phyloP scores from a whole-genome alignment of 2,113 vertebrate genomes.

The Mustelus asterias region DNA sequence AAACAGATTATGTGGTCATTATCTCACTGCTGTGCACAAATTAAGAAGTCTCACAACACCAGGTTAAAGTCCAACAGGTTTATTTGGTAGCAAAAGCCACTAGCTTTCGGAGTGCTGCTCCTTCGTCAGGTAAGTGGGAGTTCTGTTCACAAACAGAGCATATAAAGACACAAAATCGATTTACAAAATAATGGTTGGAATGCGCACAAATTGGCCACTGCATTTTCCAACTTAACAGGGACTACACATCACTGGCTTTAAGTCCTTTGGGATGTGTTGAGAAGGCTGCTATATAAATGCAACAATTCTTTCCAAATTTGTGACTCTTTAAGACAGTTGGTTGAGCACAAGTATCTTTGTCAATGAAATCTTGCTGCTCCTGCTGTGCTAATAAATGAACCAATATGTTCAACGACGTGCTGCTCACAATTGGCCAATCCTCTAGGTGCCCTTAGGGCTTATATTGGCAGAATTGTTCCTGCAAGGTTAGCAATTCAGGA shows the following conservation, averaged over 20 bases:
- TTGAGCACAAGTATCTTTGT: background rate
- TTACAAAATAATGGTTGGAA: too few species aligned
- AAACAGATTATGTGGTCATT: background rate
- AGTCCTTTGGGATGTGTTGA: background rate
- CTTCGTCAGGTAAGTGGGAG: too few species aligned
- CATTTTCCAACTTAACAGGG: background rate
- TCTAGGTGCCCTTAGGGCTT: background rate
- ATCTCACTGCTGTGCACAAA: background rate
- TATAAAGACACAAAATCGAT: too few species aligned
- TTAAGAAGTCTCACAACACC: too few species aligned
- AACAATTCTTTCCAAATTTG: background rate
- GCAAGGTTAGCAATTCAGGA: background rate
- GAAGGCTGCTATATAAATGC: background rate
- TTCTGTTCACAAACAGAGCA: too few species aligned
- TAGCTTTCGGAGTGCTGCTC: too few species aligned
- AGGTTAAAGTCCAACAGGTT: too few species aligned
- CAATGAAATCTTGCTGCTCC: background rate
- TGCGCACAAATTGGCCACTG: background rate
- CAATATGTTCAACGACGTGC: background rate
- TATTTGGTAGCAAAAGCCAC: too few species aligned
- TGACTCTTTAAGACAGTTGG: background rate
- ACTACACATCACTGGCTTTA: background rate
- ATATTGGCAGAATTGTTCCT: background rate
- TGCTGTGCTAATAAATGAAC: background rate
- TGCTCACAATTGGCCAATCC: background rate